Conservation (phyloP, 2,113 vertebrate genomes). For the Chaetodon auriga region DNA sequence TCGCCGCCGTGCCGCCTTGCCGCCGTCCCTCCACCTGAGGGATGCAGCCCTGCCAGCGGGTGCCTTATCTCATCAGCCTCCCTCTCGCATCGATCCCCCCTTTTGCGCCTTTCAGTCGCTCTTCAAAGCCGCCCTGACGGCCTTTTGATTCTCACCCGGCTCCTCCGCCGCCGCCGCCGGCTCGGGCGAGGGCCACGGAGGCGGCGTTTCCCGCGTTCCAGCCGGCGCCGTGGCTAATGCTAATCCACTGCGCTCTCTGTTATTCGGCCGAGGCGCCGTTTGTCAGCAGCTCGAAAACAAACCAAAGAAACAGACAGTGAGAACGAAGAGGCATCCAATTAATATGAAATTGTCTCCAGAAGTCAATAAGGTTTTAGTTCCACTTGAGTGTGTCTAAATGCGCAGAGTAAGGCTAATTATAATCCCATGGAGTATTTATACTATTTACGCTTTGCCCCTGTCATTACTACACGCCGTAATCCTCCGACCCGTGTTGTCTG, state of each 20-base stretch:
- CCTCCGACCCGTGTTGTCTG: conserved; percentile 64
- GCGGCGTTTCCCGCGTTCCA: background rate
- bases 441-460: conserved; percentile 73
- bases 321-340: conserved; percentile 71
- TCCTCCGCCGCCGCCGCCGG: background rate
- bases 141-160: conserved; percentile 13
- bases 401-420: conserved; percentile 80
- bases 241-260: conserved; percentile 40
- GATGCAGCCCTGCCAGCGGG: conserved; percentile 15
- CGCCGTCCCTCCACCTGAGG: conserved; percentile 5
- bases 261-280: background rate
- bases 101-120: conserved; percentile 26
- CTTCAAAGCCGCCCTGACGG: conserved; percentile 41
- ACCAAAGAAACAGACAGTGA: conserved; percentile 32
- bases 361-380: conserved; percentile 81
- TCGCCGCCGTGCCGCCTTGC: background rate
- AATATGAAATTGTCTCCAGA: conserved; percentile 75
- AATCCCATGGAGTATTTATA: conserved; percentile 77
- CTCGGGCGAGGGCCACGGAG: background rate
- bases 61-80: conserved; percentile 40
- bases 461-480: conserved; percentile 76
- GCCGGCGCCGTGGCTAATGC: conserved; percentile 39
- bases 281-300: conserved; percentile 42
- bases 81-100: conserved; percentile 42
- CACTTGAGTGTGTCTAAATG: conserved; percentile 74